Percentiles rank a stretch among this genome's conserved stretches.
Conservation (phyloP, 2,888 invertebrate species). For the Tholera decimalis region DNA sequence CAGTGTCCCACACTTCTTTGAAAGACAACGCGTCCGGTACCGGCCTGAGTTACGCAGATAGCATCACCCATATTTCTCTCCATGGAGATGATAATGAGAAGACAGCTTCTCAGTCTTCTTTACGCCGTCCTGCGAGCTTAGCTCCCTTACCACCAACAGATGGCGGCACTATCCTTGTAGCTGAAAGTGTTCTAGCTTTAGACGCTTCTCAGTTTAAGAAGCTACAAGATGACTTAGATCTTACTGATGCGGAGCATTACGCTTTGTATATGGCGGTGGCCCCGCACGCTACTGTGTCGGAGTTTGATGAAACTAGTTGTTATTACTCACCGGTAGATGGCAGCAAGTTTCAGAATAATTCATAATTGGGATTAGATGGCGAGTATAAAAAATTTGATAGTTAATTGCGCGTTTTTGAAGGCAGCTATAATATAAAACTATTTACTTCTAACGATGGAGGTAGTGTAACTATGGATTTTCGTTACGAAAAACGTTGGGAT, state of each 20-base stretch:
- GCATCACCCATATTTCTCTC: slow-evolving; percentile 93
- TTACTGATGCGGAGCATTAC: slow-evolving; percentile 97
- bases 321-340: slow-evolving; percentile 97
- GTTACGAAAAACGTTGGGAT: background rate
- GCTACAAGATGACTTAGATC: slow-evolving; percentile 92
- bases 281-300: slow-evolving; percentile 96
- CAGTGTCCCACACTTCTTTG: slow-evolving; percentile 84
- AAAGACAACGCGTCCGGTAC: slow-evolving; percentile 84
- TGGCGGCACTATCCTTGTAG: slow-evolving; percentile 92
- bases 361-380: slow-evolving; percentile 3
- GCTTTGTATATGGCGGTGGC: slow-evolving; percentile 97
- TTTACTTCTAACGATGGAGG: background rate
- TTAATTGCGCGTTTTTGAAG: slow-evolving; percentile 7
- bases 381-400: background rate
- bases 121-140: slow-evolving; percentile 75
- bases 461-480: background rate
- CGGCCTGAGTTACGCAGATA: slow-evolving; percentile 89
- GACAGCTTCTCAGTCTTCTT: slow-evolving; percentile 80
- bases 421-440: background rate
- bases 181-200: slow-evolving; percentile 88
- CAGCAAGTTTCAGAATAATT: slow-evolving; percentile 91
- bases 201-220: slow-evolving; percentile 84
- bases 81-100: slow-evolving; percentile 90
- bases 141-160: slow-evolving; percentile 88
- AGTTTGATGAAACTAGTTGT: slow-evolving; percentile 97